A percentile compares a stretch with the other conserved stretches of the same genome.
phyloP scores from a whole-genome alignment of 2,888 invertebrate genomes.

The Trichopoda pennipes region DNA sequence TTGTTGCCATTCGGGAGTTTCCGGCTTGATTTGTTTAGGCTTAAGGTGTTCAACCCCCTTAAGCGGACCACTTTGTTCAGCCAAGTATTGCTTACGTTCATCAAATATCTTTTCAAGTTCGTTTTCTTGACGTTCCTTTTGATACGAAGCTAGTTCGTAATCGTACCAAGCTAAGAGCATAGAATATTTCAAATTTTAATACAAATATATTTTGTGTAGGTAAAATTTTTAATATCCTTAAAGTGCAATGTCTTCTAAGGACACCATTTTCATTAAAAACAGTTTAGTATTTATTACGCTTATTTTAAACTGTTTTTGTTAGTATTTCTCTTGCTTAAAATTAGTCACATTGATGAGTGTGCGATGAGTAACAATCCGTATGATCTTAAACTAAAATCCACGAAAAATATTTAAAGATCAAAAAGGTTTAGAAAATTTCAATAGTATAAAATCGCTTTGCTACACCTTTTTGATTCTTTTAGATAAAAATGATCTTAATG shows the following conservation, averaged over 20 bases:
- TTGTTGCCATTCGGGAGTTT: slow-evolving; percentile 93
- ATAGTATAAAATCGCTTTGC: slow-evolving; percentile 8
- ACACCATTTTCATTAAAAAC: slow-evolving; percentile 49
- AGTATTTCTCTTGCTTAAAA: slow-evolving; percentile 14
- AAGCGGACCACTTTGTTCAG: slow-evolving; percentile 85
- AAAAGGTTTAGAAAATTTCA: neutral
- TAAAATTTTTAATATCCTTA: slow-evolving; percentile 10
- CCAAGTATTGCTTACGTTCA: slow-evolving; percentile 87
- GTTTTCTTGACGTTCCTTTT: slow-evolving; percentile 88
- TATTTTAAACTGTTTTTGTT: slow-evolving; percentile 49
- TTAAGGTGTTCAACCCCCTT: slow-evolving; percentile 83
- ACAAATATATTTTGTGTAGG: neutral
- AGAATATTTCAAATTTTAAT: slow-evolving; percentile 3
- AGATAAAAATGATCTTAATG: too few relatives aligned
- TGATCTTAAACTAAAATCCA: slow-evolving; percentile 21
- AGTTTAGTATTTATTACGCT: slow-evolving; percentile 30
- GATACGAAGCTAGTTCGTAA: slow-evolving; percentile 91
- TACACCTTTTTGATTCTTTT: too few relatives aligned
- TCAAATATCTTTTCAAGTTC: slow-evolving; percentile 94
- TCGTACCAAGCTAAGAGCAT: slow-evolving; percentile 92
- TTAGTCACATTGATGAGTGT: slow-evolving; percentile 49
- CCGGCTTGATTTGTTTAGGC: slow-evolving; percentile 86
- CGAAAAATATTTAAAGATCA: neutral
- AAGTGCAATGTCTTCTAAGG: slow-evolving; percentile 40
- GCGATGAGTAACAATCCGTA: too few relatives aligned